A percentile compares a stretch with the other conserved stretches of the same genome.
Conservation (phyloP, 2,888 invertebrate species). For the Camponotus fellah region DNA sequence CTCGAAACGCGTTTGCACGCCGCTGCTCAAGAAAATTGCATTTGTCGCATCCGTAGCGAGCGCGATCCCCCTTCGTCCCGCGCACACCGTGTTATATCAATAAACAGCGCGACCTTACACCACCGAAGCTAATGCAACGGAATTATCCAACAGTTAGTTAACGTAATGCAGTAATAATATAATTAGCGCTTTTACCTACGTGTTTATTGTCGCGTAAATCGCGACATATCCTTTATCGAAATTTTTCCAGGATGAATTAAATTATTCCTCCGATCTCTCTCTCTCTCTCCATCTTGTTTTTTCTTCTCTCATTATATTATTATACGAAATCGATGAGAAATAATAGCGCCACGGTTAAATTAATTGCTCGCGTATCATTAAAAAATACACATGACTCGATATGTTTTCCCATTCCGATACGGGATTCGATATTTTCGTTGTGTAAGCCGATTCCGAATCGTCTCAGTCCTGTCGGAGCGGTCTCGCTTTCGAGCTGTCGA, state of each 20-base stretch:
- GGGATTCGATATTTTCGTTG: constrained; percentile 46
- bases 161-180: constrained; percentile 46
- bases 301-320: background rate
- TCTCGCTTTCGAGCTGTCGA: constrained; percentile 50
- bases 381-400: constrained; percentile 31
- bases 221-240: constrained; percentile 13
- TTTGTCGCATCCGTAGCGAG: constrained; percentile 46
- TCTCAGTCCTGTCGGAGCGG: constrained; percentile 13
- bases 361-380: constrained; percentile 38
- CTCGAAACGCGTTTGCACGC: constrained; percentile 46
- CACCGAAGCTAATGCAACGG: constrained; percentile 41
- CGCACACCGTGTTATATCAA: constrained; percentile 35
- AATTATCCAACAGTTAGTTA: constrained; percentile 52
- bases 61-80: background rate
- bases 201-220: constrained; percentile 11
- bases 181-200: constrained; percentile 22
- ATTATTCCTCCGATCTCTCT: background rate
- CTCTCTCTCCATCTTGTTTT: background rate
- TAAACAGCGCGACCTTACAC: constrained; percentile 40
- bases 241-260: background rate
- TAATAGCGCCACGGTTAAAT: constrained; percentile 4
- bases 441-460: constrained; percentile 51
- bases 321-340: constrained; percentile 14
- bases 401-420: constrained; percentile 1
- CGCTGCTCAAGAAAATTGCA: constrained; percentile 51